Conservation (phyloP, 1,140 invertebrate species). For the Euwallacea similis region DNA sequence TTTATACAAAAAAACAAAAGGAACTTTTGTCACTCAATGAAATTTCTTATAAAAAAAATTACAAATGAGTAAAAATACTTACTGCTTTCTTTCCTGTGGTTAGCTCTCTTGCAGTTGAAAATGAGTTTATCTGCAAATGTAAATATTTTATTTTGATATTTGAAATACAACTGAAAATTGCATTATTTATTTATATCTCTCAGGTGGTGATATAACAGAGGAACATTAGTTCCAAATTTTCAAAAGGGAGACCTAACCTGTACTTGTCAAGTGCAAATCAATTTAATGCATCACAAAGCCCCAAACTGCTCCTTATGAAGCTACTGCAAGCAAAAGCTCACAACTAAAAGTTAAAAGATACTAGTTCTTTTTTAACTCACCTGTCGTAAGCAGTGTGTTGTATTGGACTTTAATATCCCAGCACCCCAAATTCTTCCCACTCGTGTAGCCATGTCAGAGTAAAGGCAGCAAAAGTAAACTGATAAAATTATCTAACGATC, state of each 20-base stretch:
- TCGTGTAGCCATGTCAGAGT: conserved; percentile 74
- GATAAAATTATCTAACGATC: conserved; percentile 15
- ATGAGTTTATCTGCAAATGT: conserved; percentile 63
- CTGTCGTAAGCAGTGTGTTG: conserved; percentile 57
- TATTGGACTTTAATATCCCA: conserved; percentile 68
- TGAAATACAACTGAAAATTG: too few relatives aligned
- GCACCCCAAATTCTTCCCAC: conserved; percentile 80
- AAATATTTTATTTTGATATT: too few relatives aligned
- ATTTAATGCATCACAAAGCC: not conserved
- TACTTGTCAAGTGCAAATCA: not conserved
- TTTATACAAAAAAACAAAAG: not conserved
- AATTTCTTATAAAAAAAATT: not conserved
- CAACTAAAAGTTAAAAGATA: not conserved
- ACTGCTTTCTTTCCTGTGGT: conserved; percentile 74
- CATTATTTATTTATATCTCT: too few relatives aligned
- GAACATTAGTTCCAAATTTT: not conserved
- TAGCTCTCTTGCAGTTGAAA: conserved; percentile 72
- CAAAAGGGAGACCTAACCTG: not conserved
- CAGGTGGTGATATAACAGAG: not conserved
- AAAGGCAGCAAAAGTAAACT: not conserved
- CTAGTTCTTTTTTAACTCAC: conserved; percentile 48
- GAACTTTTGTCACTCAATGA: not conserved
- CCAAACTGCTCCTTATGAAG: not conserved
- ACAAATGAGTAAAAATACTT: conserved; percentile 51
- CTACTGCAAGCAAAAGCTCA: not conserved